Evolutionary conservation across 2,797 vertebrate genomes (phyloP).

Genomic region (Coilia nasus): DNA sequence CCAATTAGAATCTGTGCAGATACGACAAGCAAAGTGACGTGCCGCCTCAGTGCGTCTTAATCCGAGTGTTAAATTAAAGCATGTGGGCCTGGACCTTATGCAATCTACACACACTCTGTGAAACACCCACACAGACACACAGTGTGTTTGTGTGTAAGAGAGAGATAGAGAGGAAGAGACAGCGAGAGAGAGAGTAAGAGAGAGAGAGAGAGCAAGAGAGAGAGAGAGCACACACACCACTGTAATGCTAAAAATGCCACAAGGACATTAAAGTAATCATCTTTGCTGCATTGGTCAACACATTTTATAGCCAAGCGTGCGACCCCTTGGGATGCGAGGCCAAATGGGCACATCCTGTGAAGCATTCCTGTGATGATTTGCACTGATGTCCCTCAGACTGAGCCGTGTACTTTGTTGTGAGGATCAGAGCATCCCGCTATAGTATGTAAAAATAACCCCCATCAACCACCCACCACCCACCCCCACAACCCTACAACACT

Average conservation of each 20-base stretch:
- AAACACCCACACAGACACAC: neutral
- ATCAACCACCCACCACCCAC: conserved; percentile 55
- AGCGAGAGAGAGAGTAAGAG: no score
- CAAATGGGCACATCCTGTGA: neutral
- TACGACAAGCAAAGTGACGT: conserved; percentile 55
- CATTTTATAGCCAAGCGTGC: neutral
- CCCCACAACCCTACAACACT: conserved; percentile 59
- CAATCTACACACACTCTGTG: conserved; percentile 3
- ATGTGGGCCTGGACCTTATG: conserved; percentile 48
- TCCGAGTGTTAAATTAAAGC: conserved; percentile 74
- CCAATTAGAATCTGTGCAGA: conserved; percentile 68
- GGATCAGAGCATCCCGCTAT: conserved; percentile 63
- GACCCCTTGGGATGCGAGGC: neutral
- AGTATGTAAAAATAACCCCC: conserved; percentile 71
- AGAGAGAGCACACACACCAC: neutral
- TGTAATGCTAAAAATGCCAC: neutral
- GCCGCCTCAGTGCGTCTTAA: conserved; percentile 66
- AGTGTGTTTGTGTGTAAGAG: no score
- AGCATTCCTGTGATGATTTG: conserved; percentile 12
- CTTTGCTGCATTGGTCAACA: neutral
- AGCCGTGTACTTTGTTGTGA: conserved; percentile 62
- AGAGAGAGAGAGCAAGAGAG: no score
- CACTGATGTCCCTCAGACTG: conserved; percentile 55
- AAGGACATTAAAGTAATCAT: conserved; percentile 17
- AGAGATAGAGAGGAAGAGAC: no score